Evolutionary conservation across 2,113 vertebrate species (phyloP).

Genomic region (Vulpes ferrilata): DNA sequence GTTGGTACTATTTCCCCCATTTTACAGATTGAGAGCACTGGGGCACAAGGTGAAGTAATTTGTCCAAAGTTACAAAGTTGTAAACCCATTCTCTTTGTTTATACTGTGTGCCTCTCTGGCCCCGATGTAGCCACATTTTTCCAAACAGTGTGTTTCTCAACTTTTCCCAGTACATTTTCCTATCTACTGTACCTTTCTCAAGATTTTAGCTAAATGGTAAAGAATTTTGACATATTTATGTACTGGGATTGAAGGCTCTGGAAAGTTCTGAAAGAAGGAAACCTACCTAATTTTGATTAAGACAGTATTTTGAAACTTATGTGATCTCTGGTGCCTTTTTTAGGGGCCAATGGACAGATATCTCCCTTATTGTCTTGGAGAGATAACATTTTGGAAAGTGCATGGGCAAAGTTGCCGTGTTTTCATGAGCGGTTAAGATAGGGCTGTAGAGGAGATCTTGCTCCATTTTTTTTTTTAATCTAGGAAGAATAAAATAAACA

Average conservation of each 20-base stretch:
- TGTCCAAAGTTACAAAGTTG: background rate
- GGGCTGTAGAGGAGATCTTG: background rate
- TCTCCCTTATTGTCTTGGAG: background rate
- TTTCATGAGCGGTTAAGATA: background rate
- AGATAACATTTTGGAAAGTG: background rate
- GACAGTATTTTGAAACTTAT: background rate
- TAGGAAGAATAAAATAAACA: background rate
- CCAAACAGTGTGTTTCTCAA: background rate
- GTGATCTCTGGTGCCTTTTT: background rate
- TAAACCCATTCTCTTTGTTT: background rate
- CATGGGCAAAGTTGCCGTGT: background rate
- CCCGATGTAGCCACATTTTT: background rate
- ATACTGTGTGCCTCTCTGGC: background rate
- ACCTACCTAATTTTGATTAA: background rate
- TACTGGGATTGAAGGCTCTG: background rate
- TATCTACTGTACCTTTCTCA: background rate
- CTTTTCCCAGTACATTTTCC: slow-evolving; percentile 8
- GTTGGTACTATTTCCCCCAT: background rate
- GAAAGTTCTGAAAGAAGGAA: background rate
- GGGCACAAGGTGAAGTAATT: background rate
- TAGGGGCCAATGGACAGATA: background rate
- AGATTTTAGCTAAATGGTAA: background rate
- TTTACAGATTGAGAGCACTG: background rate
- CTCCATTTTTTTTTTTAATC: background rate
- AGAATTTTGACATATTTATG: background rate